These are phyloP conservation scores for Odontothrips loti DNA, from an alignment of 2,888 invertebrate species.

Conservation along the genomic window DNA sequence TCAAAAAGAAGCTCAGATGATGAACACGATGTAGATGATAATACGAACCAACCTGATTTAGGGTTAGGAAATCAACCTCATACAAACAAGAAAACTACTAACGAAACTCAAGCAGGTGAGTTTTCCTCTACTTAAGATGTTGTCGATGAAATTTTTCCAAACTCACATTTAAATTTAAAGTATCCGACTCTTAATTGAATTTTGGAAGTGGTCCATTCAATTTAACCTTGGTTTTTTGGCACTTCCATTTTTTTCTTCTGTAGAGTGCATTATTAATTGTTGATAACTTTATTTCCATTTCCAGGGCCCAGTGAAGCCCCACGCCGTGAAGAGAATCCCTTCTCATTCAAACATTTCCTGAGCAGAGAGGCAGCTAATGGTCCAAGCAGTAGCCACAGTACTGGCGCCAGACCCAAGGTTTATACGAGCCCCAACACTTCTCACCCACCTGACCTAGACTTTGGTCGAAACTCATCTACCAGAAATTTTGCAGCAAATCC, in stretches of 20 bases:
- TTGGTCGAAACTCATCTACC: slow-evolving; percentile 33
- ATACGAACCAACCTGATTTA: neutral
- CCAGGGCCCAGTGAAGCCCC: slow-evolving; percentile 49
- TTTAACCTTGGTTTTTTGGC: neutral
- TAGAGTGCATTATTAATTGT: neutral
- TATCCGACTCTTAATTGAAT: neutral
- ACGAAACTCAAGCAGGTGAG: neutral
- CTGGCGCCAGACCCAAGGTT: slow-evolving; percentile 71
- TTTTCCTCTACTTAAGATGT: neutral
- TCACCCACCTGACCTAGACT: slow-evolving; percentile 29
- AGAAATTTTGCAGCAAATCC: slow-evolving; percentile 38
- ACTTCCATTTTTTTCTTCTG: neutral
- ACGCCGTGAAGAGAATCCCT: slow-evolving; percentile 68
- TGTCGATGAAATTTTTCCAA: neutral
- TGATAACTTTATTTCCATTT: slow-evolving; percentile 37
- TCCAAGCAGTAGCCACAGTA: slow-evolving; percentile 47
- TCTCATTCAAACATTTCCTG: slow-evolving; percentile 81
- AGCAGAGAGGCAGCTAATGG: slow-evolving; percentile 53
- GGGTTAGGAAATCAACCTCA: slow-evolving; percentile 12
- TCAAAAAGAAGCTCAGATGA: neutral
- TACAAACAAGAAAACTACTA: neutral
- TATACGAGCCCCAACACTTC: slow-evolving; percentile 46
- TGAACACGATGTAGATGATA: neutral
- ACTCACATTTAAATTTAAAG: neutral
- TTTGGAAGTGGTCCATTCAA: no score